phyloP scores from a whole-genome alignment of 2,888 invertebrate species.

The Pterobdella sp. region DNA sequence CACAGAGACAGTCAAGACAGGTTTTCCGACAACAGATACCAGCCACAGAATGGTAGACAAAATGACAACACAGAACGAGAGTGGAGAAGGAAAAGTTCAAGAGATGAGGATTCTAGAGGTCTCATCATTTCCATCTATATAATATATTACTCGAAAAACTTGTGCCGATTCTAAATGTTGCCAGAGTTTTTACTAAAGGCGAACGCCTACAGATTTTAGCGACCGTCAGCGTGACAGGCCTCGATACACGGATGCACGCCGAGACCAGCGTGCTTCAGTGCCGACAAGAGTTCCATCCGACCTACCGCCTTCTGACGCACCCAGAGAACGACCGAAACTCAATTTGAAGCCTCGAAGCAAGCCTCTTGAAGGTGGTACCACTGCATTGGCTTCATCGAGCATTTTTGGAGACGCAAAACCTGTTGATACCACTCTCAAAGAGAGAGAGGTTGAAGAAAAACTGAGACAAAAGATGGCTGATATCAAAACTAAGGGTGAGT shows the following conservation, averaged over 20 bases:
- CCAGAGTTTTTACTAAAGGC: background rate
- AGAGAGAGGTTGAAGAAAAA: conserved; percentile 82
- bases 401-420: conserved; percentile 92
- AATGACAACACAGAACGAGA: background rate
- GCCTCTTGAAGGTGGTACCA: conserved; percentile 57
- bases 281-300: background rate
- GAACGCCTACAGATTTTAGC: background rate
- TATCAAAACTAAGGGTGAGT: background rate
- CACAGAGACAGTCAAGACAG: conserved; percentile 8
- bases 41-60: too few relatives aligned
- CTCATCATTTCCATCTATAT: background rate
- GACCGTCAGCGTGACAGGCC: background rate
- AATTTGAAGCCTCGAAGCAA: conserved; percentile 72
- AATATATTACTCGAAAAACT: background rate
- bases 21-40: background rate
- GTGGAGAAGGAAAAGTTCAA: background rate
- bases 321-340: conserved; percentile 65
- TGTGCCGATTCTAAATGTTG: background rate
- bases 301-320: conserved; percentile 11
- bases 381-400: conserved; percentile 54
- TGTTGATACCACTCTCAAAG: conserved; percentile 82
- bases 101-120: background rate
- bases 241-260: background rate
- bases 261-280: background rate
- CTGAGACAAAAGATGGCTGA: conserved; percentile 48